Evolutionary conservation across 2,888 invertebrate species (phyloP), one percentile per base, ranked within the genome.

Genomic region (Junonia oenone): DNA sequence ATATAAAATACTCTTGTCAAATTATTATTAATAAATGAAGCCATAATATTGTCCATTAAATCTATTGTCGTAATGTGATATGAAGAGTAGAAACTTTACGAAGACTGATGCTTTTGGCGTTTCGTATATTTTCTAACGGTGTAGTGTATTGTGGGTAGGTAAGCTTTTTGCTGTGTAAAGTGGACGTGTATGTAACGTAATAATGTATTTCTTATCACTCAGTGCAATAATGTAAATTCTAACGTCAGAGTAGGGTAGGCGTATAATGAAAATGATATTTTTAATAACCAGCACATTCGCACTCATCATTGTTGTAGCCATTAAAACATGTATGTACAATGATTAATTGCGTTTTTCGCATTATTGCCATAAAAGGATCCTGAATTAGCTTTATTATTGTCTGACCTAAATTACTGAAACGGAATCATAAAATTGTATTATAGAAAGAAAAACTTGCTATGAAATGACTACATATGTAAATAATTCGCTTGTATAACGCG

Each of bases 381-480:
- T 37, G 9, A 50, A 50, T 29, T 53, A 57, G 43, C 40, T 31
- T 49, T 51, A 54, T 55, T 54, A 51, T 46, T 45, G 26, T 50
- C 31, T 45, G 49, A 60, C 45, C 51, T 50, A 46, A 50, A 52
- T 51, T 27, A 51, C 27, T 9, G 22, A 22, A 50, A 33, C 37
- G 22, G 49, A 46, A 50, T 33, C 33, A 49, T 50, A 13, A 40
- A 33, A 47, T 38, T 56, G 43, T 57, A 45, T 51, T 65, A 37
- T 51, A 29, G 14, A 51, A 29, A 2, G 27, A 27, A 38, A 45
- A 15, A 33, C 38, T 40, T 64, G 60, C 66, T 65, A 67, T 66
- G 67, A 69, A 62, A 65, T 59, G 55, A 66, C 64, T 68, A 68
- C 6, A 5, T 59, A 64, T 63, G 61, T 63, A 67, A 63, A 56